A percentile compares a stretch with the other conserved stretches of the same genome.
phyloP scores from a whole-genome alignment of 2,888 invertebrate genomes.

The Dicyrtomina minuta region DNA sequence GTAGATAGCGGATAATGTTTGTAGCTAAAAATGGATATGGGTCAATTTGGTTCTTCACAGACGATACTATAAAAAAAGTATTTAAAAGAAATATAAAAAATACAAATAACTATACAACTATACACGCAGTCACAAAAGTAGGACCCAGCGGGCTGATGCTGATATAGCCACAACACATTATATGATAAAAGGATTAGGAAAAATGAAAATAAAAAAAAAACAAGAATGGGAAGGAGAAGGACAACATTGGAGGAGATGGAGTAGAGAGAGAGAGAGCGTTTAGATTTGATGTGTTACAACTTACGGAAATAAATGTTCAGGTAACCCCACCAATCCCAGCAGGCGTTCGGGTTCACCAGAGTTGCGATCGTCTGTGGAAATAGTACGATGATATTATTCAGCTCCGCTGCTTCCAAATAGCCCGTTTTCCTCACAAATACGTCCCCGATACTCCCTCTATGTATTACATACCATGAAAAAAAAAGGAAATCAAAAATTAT shows the following conservation, averaged over 20 bases:
- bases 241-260: neutral
- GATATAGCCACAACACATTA: no score
- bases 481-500: conserved; percentile 14
- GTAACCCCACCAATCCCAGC: conserved; percentile 52
- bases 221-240: neutral
- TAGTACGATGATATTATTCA: conserved; percentile 48
- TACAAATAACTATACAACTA: no score
- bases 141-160: no score
- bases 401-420: conserved; percentile 48
- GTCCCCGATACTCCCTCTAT: conserved; percentile 41
- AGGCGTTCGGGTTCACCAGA: conserved; percentile 42
- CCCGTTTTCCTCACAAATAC: conserved; percentile 43
- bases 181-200: no score
- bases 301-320: conserved; percentile 43
- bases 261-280: neutral
- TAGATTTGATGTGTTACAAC: conserved; percentile 13
- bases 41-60: no score
- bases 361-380: conserved; percentile 46
- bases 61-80: no score
- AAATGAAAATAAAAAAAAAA: no score
- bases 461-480: neutral
- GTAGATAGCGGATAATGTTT: no score
- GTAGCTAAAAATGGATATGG: no score
- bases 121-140: no score
- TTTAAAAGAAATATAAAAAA: neutral